These are phyloP conservation scores for Sycobia sp. DNA, from an alignment of 1,140 invertebrate species.

Conservation along the genomic window DNA sequence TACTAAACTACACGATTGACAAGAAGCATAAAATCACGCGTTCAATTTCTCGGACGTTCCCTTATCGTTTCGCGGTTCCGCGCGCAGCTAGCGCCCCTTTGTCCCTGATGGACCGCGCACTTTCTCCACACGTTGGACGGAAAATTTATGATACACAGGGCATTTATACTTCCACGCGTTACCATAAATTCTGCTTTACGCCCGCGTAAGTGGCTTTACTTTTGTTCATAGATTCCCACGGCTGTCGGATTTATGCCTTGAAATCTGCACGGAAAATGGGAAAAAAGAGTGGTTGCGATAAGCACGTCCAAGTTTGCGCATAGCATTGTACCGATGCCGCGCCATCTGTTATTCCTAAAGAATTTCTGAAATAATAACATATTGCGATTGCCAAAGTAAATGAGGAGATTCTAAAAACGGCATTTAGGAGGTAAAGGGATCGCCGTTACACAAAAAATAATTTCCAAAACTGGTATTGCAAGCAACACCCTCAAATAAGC, in stretches of 20 bases:
- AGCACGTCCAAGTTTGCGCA: neutral
- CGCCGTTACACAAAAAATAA: too few species aligned
- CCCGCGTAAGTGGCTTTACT: constrained; percentile 55
- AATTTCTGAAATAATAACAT: too few species aligned
- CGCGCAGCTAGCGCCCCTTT: constrained; percentile 5
- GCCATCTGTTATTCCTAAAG: too few species aligned
- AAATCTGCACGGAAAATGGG: constrained; percentile 33
- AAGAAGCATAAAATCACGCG: neutral
- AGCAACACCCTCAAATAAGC: too few species aligned
- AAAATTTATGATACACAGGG: constrained; percentile 52
- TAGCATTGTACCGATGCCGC: neutral
- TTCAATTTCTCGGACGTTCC: too few species aligned
- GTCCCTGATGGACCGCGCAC: neutral
- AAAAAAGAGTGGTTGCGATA: constrained; percentile 25
- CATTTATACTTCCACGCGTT: constrained; percentile 50
- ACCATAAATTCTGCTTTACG: constrained; percentile 54
- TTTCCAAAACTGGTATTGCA: too few species aligned
- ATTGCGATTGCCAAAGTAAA: too few species aligned
- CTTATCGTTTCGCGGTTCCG: neutral
- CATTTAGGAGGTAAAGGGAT: too few species aligned
- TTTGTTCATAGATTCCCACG: constrained; percentile 57
- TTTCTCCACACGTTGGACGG: neutral
- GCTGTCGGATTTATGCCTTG: constrained; percentile 52
- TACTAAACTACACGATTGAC: neutral
- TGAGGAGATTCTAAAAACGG: too few species aligned